Percentiles rank a stretch among this genome's conserved stretches.
These are phyloP conservation scores for Botia almorhae DNA, from an alignment of 2,797 vertebrate species.

Conservation along the genomic window DNA sequence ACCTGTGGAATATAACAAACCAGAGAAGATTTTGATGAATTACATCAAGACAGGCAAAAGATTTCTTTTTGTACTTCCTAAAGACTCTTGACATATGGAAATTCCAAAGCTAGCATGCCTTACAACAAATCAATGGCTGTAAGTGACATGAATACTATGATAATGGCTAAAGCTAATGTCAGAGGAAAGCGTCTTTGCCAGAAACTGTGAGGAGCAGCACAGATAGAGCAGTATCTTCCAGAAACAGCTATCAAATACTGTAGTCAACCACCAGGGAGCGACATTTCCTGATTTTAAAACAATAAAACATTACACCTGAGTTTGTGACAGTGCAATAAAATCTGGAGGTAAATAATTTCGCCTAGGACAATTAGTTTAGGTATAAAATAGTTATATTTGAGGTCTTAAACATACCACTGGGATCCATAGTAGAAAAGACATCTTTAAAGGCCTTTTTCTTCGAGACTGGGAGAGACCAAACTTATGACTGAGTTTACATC, in stretches of 20 bases:
- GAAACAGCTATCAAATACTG: background rate
- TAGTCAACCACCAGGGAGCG: conserved; percentile 14
- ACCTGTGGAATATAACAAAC: conserved; percentile 64
- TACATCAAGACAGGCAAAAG: background rate
- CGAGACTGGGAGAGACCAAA: conserved; percentile 75
- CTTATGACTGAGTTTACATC: conserved; percentile 77
- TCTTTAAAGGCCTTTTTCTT: conserved; percentile 81
- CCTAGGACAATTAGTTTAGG: too few species aligned
- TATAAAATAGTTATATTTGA: background rate
- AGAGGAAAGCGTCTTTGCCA: background rate
- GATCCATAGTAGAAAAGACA: conserved; percentile 75
- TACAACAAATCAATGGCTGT: conserved; percentile 79
- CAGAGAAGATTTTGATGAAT: background rate
- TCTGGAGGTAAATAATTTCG: background rate
- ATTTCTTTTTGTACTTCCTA: background rate
- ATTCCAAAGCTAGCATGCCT: conserved; percentile 80
- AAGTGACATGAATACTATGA: conserved; percentile 4
- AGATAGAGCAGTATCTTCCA: too few species aligned
- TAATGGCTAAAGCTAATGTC: too few species aligned
- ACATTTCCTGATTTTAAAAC: background rate
- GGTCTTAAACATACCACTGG: conserved; percentile 65
- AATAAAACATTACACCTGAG: background rate
- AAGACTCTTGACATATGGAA: background rate
- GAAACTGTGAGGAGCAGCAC: background rate
- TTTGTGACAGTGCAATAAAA: background rate